phyloP scores from a whole-genome alignment of 1,140 invertebrate species.

The Drosophila biarmipes region DNA sequence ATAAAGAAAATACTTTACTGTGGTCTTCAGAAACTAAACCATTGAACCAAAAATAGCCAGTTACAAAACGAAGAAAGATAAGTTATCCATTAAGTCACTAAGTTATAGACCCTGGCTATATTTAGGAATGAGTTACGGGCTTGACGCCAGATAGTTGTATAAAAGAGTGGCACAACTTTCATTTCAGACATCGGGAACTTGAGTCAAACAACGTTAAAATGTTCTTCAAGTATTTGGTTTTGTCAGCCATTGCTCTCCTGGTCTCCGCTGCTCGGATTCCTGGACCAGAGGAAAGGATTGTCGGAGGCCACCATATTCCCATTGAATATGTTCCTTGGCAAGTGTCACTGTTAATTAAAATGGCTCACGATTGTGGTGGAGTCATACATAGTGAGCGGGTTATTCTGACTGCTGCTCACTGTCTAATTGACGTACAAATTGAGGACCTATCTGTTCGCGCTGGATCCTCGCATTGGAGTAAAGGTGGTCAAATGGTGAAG shows the following conservation, averaged over 20 bases:
- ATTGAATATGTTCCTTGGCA: slow-evolving; percentile 14
- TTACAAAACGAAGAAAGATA: not conserved
- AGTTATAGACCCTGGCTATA: not conserved
- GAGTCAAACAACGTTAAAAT: not conserved
- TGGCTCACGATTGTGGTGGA: not conserved
- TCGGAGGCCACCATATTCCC: not conserved
- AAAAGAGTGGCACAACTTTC: not conserved
- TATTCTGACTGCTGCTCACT: slow-evolving; percentile 4
- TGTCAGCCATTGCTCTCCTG: not conserved
- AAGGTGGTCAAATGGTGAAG: not conserved
- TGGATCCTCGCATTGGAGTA: slow-evolving; percentile 4
- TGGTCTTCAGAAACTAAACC: no score
- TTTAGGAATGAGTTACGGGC: no score
- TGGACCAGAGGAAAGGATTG: not conserved
- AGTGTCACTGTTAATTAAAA: not conserved
- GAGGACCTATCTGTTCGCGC: not conserved
- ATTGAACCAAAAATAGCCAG: no score
- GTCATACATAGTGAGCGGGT: not conserved
- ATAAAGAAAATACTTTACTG: no score
- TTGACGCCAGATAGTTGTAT: not conserved
- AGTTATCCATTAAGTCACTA: not conserved
- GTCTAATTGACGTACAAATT: rapidly evolving
- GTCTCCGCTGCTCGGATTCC: not conserved
- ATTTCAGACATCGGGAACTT: not conserved
- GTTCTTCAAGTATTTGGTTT: not conserved